Evolutionary conservation across 2,797 vertebrate genomes (phyloP).

Genomic region (Glossophaga mutica): DNA sequence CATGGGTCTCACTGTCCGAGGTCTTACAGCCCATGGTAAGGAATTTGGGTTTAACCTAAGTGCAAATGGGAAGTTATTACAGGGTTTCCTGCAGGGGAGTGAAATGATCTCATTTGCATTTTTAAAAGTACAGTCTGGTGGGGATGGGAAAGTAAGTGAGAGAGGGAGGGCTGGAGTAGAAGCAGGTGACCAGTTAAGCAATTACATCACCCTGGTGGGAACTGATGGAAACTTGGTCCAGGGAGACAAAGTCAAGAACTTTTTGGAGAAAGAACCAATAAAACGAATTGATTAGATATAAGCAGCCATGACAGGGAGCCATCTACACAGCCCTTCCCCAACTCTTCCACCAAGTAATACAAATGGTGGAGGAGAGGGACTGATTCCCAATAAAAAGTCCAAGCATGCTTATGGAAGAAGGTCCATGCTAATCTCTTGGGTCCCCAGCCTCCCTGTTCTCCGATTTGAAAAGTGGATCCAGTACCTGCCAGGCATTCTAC

Average conservation of each 20-base stretch:
- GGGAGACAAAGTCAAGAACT: constrained; percentile 14
- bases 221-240: not conserved
- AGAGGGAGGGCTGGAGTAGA: not conserved
- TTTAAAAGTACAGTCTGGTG: not conserved
- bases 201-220: not conserved
- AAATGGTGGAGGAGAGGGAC: not conserved
- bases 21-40: not conserved
- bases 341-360: not conserved
- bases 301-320: not conserved
- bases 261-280: not conserved
- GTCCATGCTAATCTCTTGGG: not conserved
- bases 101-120: not conserved
- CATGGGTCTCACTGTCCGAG: not conserved
- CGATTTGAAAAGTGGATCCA: not conserved
- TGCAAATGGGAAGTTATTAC: not conserved
- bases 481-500: not conserved
- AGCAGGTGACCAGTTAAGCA: not conserved
- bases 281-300: not conserved
- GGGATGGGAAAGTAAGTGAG: not conserved
- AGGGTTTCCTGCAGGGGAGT: not conserved
- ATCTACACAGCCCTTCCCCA: not conserved
- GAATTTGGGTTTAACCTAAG: not conserved
- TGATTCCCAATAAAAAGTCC: not conserved
- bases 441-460: not conserved
- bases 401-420: not conserved